Percentiles rank a stretch among this genome's conserved stretches.
These are phyloP conservation scores for Caenorhabditis zanzibari DNA, from an alignment of 2,888 invertebrate species.

Conservation along the genomic window DNA sequence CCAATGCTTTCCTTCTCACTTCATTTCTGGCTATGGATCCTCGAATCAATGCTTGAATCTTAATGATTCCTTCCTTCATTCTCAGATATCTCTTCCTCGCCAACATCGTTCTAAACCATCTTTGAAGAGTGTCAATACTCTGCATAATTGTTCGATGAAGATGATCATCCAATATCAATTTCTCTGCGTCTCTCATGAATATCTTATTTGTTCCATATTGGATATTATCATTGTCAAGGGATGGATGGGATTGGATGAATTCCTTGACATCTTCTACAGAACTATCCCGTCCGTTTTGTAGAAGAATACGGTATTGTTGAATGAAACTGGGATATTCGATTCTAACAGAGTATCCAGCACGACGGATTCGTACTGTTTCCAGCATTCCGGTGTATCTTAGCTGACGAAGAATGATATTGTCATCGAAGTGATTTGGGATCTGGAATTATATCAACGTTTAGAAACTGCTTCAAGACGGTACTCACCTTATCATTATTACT, in stretches of 20 bases:
- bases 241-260: constrained; percentile 89
- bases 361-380: constrained; percentile 94
- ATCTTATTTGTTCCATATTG: constrained; percentile 92
- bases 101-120: constrained; percentile 92
- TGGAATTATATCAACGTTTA: constrained; percentile 77
- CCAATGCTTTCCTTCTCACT: constrained; percentile 84
- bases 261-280: constrained; percentile 92
- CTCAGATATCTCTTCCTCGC: constrained; percentile 90
- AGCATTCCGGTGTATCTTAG: constrained; percentile 97
- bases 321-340: constrained; percentile 95
- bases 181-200: constrained; percentile 95
- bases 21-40: constrained; percentile 87
- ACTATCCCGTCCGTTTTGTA: constrained; percentile 91
- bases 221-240: constrained; percentile 93
- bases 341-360: constrained; percentile 95
- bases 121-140: constrained; percentile 93
- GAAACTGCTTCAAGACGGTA: background rate
- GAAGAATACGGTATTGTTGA: constrained; percentile 92
- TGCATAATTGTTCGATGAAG: constrained; percentile 95
- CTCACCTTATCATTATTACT: constrained; percentile 93
- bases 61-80: constrained; percentile 88
- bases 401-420: constrained; percentile 93
- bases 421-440: constrained; percentile 94
- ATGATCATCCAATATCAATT: constrained; percentile 93
- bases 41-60: constrained; percentile 88